Percentiles rank a stretch among this genome's conserved stretches.
Evolutionary conservation across 2,888 invertebrate genomes (phyloP).

Genomic region (Alitta virens): DNA sequence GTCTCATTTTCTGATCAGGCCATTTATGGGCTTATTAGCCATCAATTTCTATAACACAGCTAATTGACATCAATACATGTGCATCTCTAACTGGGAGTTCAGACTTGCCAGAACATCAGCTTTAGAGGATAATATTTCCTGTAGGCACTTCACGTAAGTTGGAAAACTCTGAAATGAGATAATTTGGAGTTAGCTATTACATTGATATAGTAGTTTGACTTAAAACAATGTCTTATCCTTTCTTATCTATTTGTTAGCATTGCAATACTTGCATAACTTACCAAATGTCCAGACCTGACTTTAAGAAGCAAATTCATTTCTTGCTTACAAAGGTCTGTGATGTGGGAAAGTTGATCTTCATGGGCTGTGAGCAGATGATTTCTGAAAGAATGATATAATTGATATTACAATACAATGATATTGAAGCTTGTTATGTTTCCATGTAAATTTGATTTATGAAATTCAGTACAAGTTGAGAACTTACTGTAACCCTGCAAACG

Average conservation of each 20-base stretch:
- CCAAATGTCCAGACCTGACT: slow-evolving; percentile 46
- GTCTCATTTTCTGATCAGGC: too few relatives aligned
- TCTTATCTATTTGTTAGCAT: too few relatives aligned
- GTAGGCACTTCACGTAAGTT: background rate
- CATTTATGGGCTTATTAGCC: too few relatives aligned
- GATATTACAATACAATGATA: background rate
- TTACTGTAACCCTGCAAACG: background rate
- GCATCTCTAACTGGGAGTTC: background rate
- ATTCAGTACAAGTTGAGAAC: background rate
- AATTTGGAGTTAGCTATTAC: too few relatives aligned
- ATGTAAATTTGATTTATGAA: too few relatives aligned
- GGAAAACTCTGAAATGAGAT: slow-evolving; percentile 7
- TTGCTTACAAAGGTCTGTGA: slow-evolving; percentile 52
- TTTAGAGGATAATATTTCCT: slow-evolving; percentile 4
- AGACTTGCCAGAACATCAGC: background rate
- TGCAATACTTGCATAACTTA: slow-evolving; percentile 23
- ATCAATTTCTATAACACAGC: too few relatives aligned
- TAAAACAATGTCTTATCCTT: too few relatives aligned
- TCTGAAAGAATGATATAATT: slow-evolving; percentile 28
- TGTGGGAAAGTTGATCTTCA: slow-evolving; percentile 51
- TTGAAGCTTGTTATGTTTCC: background rate
- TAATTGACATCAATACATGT: background rate
- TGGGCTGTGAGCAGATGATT: slow-evolving; percentile 45
- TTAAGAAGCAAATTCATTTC: slow-evolving; percentile 53
- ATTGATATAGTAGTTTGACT: too few relatives aligned